Conservation (phyloP, 2,113 vertebrate genomes). For the Henicopernis longicauda region DNA sequence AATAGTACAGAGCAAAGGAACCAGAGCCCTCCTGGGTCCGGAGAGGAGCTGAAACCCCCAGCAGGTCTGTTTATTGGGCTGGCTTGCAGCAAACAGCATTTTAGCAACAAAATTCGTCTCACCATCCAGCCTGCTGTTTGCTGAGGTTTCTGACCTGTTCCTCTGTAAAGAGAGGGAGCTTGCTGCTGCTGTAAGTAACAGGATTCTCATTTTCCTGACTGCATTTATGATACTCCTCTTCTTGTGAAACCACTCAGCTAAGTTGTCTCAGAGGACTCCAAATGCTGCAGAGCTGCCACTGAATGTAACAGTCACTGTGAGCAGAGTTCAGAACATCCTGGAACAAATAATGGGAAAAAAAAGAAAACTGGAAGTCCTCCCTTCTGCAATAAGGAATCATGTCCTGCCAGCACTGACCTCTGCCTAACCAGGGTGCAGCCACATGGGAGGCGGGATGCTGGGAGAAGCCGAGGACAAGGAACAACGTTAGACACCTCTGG, state of each 20-base stretch:
- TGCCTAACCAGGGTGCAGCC: neutral
- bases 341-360: neutral
- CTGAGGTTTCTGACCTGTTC: neutral
- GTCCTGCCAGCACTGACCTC: neutral
- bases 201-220: neutral
- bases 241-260: neutral
- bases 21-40: neutral
- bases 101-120: neutral
- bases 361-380: neutral
- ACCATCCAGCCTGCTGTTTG: neutral
- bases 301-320: neutral
- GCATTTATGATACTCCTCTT: neutral
- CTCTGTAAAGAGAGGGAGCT: neutral
- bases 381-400: neutral
- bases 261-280: neutral
- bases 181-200: neutral
- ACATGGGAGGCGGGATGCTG: rapidly evolving
- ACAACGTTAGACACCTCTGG: neutral
- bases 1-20: neutral
- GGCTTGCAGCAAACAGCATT: neutral
- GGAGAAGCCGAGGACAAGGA: neutral
- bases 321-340: neutral
- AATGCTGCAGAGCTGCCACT: neutral
- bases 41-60: neutral
- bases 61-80: neutral